Base-by-base conservation (phyloP, 2,113 vertebrate genomes). In the Eupsittula cactorum region DNA sequence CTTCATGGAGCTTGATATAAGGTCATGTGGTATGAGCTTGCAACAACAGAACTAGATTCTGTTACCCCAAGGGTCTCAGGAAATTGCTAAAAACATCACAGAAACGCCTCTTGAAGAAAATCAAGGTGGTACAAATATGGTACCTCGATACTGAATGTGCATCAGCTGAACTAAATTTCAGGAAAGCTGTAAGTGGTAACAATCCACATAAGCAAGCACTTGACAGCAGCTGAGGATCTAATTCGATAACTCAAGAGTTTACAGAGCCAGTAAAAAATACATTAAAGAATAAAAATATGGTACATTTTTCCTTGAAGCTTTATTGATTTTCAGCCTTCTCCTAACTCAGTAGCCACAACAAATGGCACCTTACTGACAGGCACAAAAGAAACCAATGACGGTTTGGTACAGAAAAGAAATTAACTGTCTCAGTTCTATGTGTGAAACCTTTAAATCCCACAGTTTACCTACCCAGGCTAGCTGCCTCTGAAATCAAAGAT, bases 121-220 rank as follows among this genome's bases (percentile, higher is more conserved):
- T 44, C 23, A 25, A 41, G 62, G 52, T 69, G 74, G 16, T 71
- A 62, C 44, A 82, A 82, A 24, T 41, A 41, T n/a, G 42, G 65
- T 31, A 44, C 39, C 42, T 71, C 0, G 0, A 8, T 25, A 27
- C 0, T 28, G 42, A 60, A 42, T 9, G 42, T 47, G 33, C 27
- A 16, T 39, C 35, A 21, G 24, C 18, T 64, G 62, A 91, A 68
- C 86, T 42, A 50, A 88, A 82, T 44, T 60, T 73, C 64, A 70
- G 21, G 18, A 39, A 49, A 31, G 15, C 16, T 81, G 35, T 18
- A 68, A 75, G n/a, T 1, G 2, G 11, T 42, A 86, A 49, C 13
- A 75, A 57, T 6, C 42, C 35, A 41, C 53, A 16, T 41, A 78
- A 83, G 12, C 31, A 50, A 50, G 24, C 10, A 13, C 16, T 78